Percentiles rank a stretch among this genome's conserved stretches.
Conservation (phyloP, 2,797 vertebrate genomes). For the Protonibea diacanthus region DNA sequence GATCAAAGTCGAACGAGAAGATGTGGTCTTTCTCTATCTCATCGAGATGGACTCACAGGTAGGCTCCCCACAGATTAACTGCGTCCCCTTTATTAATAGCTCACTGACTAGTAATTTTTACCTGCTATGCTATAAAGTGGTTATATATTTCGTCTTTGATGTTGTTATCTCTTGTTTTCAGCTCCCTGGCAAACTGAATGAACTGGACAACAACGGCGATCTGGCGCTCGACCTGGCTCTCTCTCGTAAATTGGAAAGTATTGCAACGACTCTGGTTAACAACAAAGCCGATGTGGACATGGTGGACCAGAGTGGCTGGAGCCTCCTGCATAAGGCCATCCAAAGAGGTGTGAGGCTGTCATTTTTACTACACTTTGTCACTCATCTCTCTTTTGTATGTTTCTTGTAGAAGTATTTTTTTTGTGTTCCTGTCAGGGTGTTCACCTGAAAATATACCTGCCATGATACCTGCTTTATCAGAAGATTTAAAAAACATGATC, state of each 20-base stretch:
- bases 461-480: background rate
- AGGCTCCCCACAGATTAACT: constrained; percentile 23
- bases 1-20: constrained; percentile 97
- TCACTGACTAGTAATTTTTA: background rate
- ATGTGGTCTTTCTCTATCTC: constrained; percentile 97
- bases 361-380: background rate
- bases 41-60: constrained; percentile 99
- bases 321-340: constrained; percentile 97
- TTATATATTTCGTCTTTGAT: constrained; percentile 6
- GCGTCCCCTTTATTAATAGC: no score
- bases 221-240: constrained; percentile 95
- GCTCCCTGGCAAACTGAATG: constrained; percentile 96
- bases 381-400: background rate
- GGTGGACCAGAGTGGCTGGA: constrained; percentile 97
- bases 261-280: constrained; percentile 95
- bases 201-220: constrained; percentile 95
- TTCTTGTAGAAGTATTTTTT: background rate
- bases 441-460: background rate
- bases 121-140: background rate
- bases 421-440: no score
- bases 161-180: constrained; percentile 63
- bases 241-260: constrained; percentile 92
- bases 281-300: constrained; percentile 96
- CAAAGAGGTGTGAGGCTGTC: constrained; percentile 89
- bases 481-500: background rate